Evolutionary conservation across 2,888 invertebrate genomes (phyloP), one percentile per base, ranked within the genome.

Genomic region (Embidobia sp.): DNA sequence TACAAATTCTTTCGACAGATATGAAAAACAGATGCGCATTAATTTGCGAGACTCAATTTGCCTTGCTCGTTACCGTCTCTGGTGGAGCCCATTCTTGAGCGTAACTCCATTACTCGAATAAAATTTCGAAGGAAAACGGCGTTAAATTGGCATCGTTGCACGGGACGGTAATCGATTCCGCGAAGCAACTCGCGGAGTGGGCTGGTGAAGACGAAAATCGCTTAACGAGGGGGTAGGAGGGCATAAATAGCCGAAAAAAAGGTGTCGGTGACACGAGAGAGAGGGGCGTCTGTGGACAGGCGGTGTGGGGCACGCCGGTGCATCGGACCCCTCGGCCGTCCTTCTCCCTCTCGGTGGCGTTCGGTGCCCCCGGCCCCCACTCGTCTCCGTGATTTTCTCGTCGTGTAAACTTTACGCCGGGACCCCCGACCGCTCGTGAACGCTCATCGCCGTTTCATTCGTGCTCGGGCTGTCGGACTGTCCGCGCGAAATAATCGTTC

Each of bases 381-480:
- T 80, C 80, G 79, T 79, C 81, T 81, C 82, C 79, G 83, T 81
- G 82, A 78, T 81, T 40, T 40, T 40, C 40, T 40, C 18, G 31
- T 59, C 42, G 69, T 55, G 15, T 61, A 70, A 70, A 61, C 44
- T 61, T 61, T 29, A 48, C 55, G 48, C 37, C 61, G 61, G 64
- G 73, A 33, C 53, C 67, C 73, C 67, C 70, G 70, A 70, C 51
- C 33, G 61, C 22, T 57, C 61, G 59, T 61, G 33, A 75, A 57
- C n/a, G 49, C 67, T 81, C 80, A 61, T 73, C 72, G 81, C 79
- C 61, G 67, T 76, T 73, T 81, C 85, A 83, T 79, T 83, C 83
- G 81, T 83, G 80, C 74, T 77, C 73, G 78, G 81, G n/a, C n/a
- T n/a, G n/a, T n/a, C n/a, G n/a, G n/a, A 78, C 82, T 79, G 77